A percentile compares a stretch with the other conserved stretches of the same genome.
These are phyloP conservation scores for Takifugu ocellatus DNA, from an alignment of 2,797 vertebrate genomes.

Conservation along the genomic window DNA sequence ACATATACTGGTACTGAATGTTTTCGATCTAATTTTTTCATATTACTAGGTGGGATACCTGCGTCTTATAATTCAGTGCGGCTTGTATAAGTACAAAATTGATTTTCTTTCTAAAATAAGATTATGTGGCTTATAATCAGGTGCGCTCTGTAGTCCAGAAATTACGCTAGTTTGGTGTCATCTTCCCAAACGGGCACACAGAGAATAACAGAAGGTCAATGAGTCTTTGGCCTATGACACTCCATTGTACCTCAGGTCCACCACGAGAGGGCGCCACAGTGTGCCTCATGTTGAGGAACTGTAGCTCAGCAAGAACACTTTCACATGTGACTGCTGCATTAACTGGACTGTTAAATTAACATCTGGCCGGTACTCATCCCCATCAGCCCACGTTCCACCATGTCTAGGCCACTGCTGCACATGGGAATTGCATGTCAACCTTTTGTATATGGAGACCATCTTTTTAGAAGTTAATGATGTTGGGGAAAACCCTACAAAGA, in stretches of 20 bases:
- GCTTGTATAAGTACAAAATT: no score
- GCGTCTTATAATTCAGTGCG: no score
- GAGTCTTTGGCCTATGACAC: not conserved
- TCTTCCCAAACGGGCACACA: not conserved
- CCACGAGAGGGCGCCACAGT: constrained; percentile 44
- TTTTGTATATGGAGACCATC: constrained; percentile 1
- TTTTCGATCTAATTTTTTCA: no score
- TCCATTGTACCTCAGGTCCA: not conserved
- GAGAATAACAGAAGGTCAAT: not conserved
- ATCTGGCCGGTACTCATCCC: constrained; percentile 19
- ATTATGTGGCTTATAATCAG: no score
- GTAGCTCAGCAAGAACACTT: not conserved
- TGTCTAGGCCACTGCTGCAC: constrained; percentile 2
- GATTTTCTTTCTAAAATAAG: no score
- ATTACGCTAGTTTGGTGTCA: not conserved
- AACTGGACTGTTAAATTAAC: constrained; percentile 13
- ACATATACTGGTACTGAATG: no score
- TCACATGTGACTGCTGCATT: constrained; percentile 1
- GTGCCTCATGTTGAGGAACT: not conserved
- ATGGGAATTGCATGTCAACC: constrained; percentile 1
- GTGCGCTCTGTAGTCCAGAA: no score
- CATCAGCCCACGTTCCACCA: constrained; percentile 8
- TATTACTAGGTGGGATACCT: no score
- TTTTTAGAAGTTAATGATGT: not conserved
- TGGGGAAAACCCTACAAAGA: not conserved